Evolutionary conservation across 2,113 vertebrate genomes (phyloP), one percentile per base, ranked within the genome.

Genomic region (Boulengeromyrus knoepffleri): DNA sequence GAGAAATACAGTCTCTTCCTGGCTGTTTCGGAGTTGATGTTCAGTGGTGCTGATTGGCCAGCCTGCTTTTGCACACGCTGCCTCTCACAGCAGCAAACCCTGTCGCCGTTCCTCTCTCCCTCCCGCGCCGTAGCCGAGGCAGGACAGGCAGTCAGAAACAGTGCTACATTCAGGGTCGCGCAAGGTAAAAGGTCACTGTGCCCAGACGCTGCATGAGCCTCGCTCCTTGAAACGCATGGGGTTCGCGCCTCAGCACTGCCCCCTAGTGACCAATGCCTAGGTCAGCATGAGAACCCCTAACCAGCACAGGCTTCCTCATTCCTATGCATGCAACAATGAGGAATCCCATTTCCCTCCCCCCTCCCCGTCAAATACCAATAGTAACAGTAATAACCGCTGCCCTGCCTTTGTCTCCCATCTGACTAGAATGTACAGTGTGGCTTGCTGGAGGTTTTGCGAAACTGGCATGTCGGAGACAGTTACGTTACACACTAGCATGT

Each of bases 81-180:
- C 13, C 49, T 27, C 50, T 46, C 53, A 87, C 47, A 62, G 31
- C 88, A 36, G 74, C 58, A 66, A 24, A 91, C 83, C 50, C 80
- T 85, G 45, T 85, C 80, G 15, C 56, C n/a, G 0, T 24, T 92
- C 94, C 92, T 94, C 92, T 89, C 92, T 93, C 93, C 89, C 92
- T 93, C 94, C 93, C 94, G 93, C 93, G 89, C 95, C 95, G 93
- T 94, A 97, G 97, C 95, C 97, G 96, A 97, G 95, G 93, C 94
- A 97, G 93, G 94, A 94, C 95, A 94, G 96, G 96, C 94, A 95
- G 91, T 95, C 94, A 96, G 96, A 96, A 94, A 93, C 95, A 95
- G 94, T 95, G 92, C 96, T 95, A 91, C 94, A 94, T 95, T 94
- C 95, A 95, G 91, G 93, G 93, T 96, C 95, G 94, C 92, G 94